A percentile compares a stretch with the other conserved stretches of the same genome.
These are phyloP conservation scores for Melanostigma gelatinosum DNA, from an alignment of 2,113 vertebrate genomes.

Conservation along the genomic window DNA sequence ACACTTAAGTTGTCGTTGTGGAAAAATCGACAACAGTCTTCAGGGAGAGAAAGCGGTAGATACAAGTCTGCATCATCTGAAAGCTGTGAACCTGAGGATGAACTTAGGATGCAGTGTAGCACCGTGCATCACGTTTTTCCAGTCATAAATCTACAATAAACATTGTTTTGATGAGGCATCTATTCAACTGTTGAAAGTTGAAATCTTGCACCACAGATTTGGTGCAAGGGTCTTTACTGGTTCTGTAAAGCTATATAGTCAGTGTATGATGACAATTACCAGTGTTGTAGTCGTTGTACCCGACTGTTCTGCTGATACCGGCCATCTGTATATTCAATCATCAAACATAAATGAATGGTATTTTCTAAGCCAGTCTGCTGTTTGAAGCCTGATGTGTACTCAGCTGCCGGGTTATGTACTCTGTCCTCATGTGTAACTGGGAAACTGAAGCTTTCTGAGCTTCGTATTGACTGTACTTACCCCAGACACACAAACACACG, in stretches of 20 bases:
- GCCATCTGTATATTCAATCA: neutral
- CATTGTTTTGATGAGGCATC: neutral
- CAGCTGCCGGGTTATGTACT: constrained; percentile 37
- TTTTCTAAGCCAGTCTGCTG: constrained; percentile 14
- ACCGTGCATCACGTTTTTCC: neutral
- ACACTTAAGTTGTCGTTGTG: too few species aligned
- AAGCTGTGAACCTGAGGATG: neutral
- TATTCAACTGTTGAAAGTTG: neutral
- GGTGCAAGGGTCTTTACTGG: neutral
- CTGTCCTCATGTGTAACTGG: constrained; percentile 35
- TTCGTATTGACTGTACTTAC: constrained; percentile 34
- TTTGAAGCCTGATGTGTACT: constrained; percentile 39
- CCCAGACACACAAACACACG: constrained; percentile 9
- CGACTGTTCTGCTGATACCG: neutral
- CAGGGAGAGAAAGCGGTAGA: neutral
- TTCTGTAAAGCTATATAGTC: neutral
- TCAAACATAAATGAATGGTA: constrained; percentile 27
- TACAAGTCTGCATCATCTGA: neutral
- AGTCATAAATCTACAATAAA: neutral
- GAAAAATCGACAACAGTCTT: too few species aligned
- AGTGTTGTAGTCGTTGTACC: neutral
- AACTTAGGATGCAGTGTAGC: neutral
- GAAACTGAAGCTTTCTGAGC: constrained; percentile 43
- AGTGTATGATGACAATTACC: neutral
- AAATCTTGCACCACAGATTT: neutral